A percentile compares a stretch with the other conserved stretches of the same genome.
phyloP scores from a whole-genome alignment of 1,140 invertebrate genomes.

The Trinorchestia longiramus region DNA sequence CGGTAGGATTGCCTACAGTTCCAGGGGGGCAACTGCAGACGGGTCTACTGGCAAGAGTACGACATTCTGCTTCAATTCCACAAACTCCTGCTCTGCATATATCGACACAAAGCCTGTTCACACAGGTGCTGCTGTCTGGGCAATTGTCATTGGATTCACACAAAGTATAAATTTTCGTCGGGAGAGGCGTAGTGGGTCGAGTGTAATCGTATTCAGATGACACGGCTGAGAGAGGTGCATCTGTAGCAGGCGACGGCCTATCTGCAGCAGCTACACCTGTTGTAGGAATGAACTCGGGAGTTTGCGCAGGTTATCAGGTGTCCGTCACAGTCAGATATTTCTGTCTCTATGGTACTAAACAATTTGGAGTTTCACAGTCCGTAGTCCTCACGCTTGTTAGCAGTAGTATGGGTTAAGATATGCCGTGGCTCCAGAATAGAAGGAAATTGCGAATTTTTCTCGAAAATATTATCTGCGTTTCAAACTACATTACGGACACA shows the following conservation, averaged over 20 bases:
- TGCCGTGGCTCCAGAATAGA: not conserved
- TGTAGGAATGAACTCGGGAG: slow-evolving; percentile 82
- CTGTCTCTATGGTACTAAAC: not conserved
- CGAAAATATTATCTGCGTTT: not conserved
- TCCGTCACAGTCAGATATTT: slow-evolving; percentile 2
- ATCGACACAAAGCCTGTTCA: slow-evolving; percentile 77
- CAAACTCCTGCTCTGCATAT: slow-evolving; percentile 79
- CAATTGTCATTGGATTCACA: slow-evolving; percentile 75
- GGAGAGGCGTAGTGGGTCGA: slow-evolving; percentile 77
- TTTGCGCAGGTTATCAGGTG: slow-evolving; percentile 71
- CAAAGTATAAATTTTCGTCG: slow-evolving; percentile 55
- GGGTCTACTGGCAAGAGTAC: slow-evolving; percentile 63
- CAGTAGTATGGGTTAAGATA: not conserved
- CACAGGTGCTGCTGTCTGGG: slow-evolving; percentile 79
- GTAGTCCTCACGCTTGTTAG: not conserved
- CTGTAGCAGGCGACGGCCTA: slow-evolving; percentile 79
- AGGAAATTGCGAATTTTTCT: not conserved
- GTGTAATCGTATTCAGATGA: slow-evolving; percentile 75
- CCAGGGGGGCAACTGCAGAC: slow-evolving; percentile 68
- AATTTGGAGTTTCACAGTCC: not conserved
- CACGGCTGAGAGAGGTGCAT: slow-evolving; percentile 74
- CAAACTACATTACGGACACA: not conserved
- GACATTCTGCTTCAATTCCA: slow-evolving; percentile 83
- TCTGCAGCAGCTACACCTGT: slow-evolving; percentile 75
- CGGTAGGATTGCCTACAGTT: slow-evolving; percentile 68